phyloP scores from a whole-genome alignment of 2,888 invertebrate species.

The Nyleta sp. region DNA sequence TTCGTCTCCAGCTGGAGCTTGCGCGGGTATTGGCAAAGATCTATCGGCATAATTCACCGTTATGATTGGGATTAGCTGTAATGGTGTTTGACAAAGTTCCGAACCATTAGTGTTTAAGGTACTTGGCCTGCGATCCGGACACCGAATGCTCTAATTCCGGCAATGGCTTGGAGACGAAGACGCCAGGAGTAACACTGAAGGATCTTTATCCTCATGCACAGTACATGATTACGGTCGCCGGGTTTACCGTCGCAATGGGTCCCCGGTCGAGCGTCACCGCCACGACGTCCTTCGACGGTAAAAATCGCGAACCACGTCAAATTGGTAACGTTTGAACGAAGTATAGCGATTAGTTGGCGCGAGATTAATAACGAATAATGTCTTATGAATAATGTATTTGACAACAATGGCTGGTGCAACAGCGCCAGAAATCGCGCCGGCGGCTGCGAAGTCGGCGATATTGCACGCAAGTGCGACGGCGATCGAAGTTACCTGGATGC shows the following conservation, averaged over 20 bases:
- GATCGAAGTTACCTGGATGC: slow-evolving; percentile 67
- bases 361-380: no score
- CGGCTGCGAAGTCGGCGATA: slow-evolving; percentile 62
- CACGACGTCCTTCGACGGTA: slow-evolving; percentile 59
- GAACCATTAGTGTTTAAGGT: slow-evolving; percentile 64
- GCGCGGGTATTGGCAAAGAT: background rate
- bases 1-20: background rate
- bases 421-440: slow-evolving; percentile 67
- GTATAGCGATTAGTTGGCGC: slow-evolving; percentile 44
- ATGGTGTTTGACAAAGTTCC: slow-evolving; percentile 27
- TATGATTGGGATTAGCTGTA: slow-evolving; percentile 35
- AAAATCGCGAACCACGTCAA: background rate
- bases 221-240: slow-evolving; percentile 65
- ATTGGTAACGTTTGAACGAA: background rate
- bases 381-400: slow-evolving; percentile 58
- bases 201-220: slow-evolving; percentile 67
- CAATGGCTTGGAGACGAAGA: slow-evolving; percentile 57
- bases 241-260: slow-evolving; percentile 64
- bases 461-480: slow-evolving; percentile 61
- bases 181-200: slow-evolving; percentile 45
- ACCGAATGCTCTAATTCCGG: slow-evolving; percentile 60
- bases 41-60: slow-evolving; percentile 8
- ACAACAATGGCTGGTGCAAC: slow-evolving; percentile 59
- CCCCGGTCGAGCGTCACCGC: slow-evolving; percentile 58
- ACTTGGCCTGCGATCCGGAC: slow-evolving; percentile 61